Percentiles rank a stretch among this genome's conserved stretches.
Evolutionary conservation across 2,888 invertebrate species (phyloP).

Genomic region (Petrophora chlorosata): DNA sequence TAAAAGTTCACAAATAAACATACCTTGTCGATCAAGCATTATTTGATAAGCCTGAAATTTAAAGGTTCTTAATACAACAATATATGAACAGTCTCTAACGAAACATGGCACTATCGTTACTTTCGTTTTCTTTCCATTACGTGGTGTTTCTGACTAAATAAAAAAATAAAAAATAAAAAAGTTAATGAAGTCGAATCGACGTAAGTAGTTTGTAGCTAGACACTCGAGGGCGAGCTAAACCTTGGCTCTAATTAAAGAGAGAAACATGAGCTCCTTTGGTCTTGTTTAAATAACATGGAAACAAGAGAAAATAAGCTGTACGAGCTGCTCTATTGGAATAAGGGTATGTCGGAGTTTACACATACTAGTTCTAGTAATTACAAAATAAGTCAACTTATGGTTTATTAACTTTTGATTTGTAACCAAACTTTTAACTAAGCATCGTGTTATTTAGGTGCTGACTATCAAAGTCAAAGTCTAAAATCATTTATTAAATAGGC

Average conservation of each 20-base stretch:
- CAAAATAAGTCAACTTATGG: too few species aligned
- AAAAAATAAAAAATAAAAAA: constrained; percentile 52
- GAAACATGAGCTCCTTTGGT: constrained; percentile 50
- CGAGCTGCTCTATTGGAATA: constrained; percentile 14
- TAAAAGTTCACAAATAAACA: too few species aligned
- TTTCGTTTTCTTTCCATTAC: constrained; percentile 40
- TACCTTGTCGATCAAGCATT: too few species aligned
- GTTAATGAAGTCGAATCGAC: constrained; percentile 53
- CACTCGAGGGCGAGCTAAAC: constrained; percentile 48
- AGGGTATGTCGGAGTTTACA: background rate
- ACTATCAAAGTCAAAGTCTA: too few species aligned
- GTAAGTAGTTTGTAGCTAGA: constrained; percentile 47
- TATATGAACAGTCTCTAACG: too few species aligned
- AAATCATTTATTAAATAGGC: too few species aligned
- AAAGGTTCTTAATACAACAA: too few species aligned
- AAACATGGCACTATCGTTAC: constrained; percentile 18
- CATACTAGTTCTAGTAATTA: background rate
- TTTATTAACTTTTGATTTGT: too few species aligned
- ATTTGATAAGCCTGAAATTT: too few species aligned
- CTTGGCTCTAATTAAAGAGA: constrained; percentile 58
- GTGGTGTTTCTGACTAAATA: constrained; percentile 49
- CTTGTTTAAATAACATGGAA: constrained; percentile 40
- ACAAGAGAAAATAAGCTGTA: constrained; percentile 14
- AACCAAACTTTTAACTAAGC: too few species aligned
- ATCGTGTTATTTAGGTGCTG: too few species aligned